Base-by-base conservation (phyloP, 1,140 invertebrate species). In the Aphaenogaster floridana region DNA sequence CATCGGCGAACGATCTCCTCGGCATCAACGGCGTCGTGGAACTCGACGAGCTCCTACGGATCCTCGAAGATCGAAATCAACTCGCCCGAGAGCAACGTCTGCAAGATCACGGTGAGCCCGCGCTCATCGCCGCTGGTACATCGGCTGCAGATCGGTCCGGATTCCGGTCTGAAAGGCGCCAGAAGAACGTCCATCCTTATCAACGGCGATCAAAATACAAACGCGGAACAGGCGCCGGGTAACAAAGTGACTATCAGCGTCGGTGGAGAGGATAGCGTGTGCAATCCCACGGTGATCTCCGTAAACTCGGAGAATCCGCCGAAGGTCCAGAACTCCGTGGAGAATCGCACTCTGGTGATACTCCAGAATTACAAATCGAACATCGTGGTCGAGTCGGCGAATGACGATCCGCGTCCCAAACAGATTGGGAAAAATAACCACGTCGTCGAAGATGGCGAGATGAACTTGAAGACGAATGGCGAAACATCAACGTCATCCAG, bases 121-220 rank as follows among this genome's bases (percentile, higher is more conserved):
- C 80, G 88, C n/a, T 94, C 94, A 45, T 94, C 93, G 21, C 91
- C 95, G 21, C 89, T 96, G 42, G 95, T 97, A 34, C 96, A 97
- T 93, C 95, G 96, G 91, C 91, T 97, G 6, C 96, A 96, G 92
- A 96, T 97, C 63, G 96, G 93, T 28, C 95, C 93, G 93, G 42
- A 84, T 39, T 83, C 80, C 28, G 94, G 52, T 48, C 0, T 50
- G n/a, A 87, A 84, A 93, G 94, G 95, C 92, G 72, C 96, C 80
- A 96, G 96, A 92, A 97, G 97, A 94, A 98, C 97, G 5, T 98
- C 97, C 7, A 97, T 98, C 88, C 94, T 97, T 93, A 97, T 98
- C 80, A 97, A 96, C 91, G 97, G 97, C 6, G 97, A 97, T 89
- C 97, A 97, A 92, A 97, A 96, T 4, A 96, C 97, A 92, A 96